A percentile compares a stretch with the other conserved stretches of the same genome.
Evolutionary conservation across 2,113 vertebrate species (phyloP).

Genomic region (Motacilla alba): DNA sequence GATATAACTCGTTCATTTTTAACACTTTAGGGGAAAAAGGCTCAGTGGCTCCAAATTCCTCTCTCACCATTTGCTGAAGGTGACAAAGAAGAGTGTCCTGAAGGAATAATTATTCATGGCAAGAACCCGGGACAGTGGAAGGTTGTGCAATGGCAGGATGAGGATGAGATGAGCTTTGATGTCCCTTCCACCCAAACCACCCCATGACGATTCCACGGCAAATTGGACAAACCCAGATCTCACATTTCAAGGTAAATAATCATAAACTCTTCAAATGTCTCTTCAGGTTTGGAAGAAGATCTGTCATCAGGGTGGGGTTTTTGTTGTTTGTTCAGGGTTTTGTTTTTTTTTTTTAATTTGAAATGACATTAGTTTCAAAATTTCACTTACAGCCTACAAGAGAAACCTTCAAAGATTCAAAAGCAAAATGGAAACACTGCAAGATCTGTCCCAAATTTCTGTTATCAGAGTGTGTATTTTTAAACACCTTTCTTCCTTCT

Average conservation of each 20-base stretch:
- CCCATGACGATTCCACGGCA: not conserved
- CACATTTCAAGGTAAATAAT: not conserved
- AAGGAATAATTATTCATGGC: not conserved
- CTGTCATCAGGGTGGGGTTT: fast-evolving
- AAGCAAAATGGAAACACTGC: not conserved
- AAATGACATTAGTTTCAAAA: not conserved
- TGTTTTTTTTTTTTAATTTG: not conserved
- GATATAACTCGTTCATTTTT: not conserved
- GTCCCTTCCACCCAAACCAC: not conserved
- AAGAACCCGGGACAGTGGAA: not conserved
- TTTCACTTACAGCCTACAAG: not conserved
- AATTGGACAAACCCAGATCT: not conserved
- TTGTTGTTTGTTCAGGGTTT: not conserved
- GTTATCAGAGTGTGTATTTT: not conserved
- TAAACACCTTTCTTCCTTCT: not conserved
- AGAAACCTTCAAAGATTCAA: not conserved
- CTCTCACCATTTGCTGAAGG: not conserved
- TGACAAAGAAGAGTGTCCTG: not conserved
- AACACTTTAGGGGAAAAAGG: not conserved
- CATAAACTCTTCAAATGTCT: not conserved
- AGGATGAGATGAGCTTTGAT: not conserved
- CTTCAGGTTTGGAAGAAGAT: not conserved
- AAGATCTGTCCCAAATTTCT: not conserved
- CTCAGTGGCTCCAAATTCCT: not conserved
- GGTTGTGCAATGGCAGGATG: not conserved